Evolutionary conservation across 1,140 invertebrate genomes (phyloP).

Genomic region (Drosophila pruinosa): DNA sequence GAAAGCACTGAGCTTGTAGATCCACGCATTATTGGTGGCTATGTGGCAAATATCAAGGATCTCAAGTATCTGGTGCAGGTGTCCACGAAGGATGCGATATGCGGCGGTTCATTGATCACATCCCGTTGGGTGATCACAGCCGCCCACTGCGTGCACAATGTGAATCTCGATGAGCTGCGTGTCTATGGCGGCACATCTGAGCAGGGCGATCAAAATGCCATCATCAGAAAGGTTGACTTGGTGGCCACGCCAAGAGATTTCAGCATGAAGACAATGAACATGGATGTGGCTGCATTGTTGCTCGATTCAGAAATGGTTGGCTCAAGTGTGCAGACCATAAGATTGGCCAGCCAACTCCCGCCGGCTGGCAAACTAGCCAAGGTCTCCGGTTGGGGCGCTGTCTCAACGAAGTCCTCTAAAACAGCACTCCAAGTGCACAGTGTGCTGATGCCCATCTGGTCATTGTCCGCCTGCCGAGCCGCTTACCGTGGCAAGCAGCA

Average conservation of each 20-base stretch:
- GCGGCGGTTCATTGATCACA: slow-evolving; percentile 55
- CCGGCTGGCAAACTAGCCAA: slow-evolving; percentile 37
- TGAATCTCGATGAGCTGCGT: slow-evolving; percentile 14
- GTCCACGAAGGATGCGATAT: slow-evolving; percentile 32
- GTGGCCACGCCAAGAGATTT: slow-evolving; percentile 39
- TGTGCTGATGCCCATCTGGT: slow-evolving; percentile 55
- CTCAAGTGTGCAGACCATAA: slow-evolving; percentile 47
- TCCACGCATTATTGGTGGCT: slow-evolving; percentile 63
- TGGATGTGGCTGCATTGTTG: slow-evolving; percentile 56
- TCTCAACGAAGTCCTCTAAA: background rate
- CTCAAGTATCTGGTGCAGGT: slow-evolving; percentile 63
- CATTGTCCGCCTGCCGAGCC: slow-evolving; percentile 26
- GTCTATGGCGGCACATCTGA: slow-evolving; percentile 56
- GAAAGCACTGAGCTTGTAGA: background rate
- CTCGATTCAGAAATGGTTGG: slow-evolving; percentile 41
- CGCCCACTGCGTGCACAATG: slow-evolving; percentile 52
- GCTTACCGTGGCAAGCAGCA: slow-evolving; percentile 34
- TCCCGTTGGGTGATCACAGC: slow-evolving; percentile 60
- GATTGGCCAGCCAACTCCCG: slow-evolving; percentile 24
- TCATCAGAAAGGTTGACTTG: slow-evolving; percentile 26
- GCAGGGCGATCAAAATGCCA: slow-evolving; percentile 40
- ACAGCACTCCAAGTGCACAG: slow-evolving; percentile 49
- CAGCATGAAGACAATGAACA: slow-evolving; percentile 44
- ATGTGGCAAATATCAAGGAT: slow-evolving; percentile 38
- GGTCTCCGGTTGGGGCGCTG: slow-evolving; percentile 57